phyloP scores from a whole-genome alignment of 1,140 invertebrate species.

The Bombyx mori region ASM3026992v2 NC_085126.1:12499001-12499500 shows the following conservation, averaged over 20 bases:
- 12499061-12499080: slow-evolving; percentile 78
- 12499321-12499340: slow-evolving; percentile 89
- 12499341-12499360: slow-evolving; percentile 43
- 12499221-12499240: slow-evolving; percentile 40
- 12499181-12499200: slow-evolving; percentile 78
- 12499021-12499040: too few relatives aligned
- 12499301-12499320: slow-evolving; percentile 73
- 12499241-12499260: slow-evolving; percentile 68
- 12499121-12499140: slow-evolving; percentile 72
- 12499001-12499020: too few relatives aligned
- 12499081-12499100: slow-evolving; percentile 82
- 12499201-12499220: slow-evolving; percentile 79
- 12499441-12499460: too few relatives aligned
- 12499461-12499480: too few relatives aligned
- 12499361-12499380: too few relatives aligned
- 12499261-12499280: slow-evolving; percentile 74
- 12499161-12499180: slow-evolving; percentile 81
- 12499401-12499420: neutral
- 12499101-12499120: slow-evolving; percentile 91
- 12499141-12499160: slow-evolving; percentile 80
- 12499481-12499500: too few relatives aligned
- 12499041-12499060: too few relatives aligned
- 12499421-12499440: too few relatives aligned
- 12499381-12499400: slow-evolving; percentile 3
- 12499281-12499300: slow-evolving; percentile 73